These are phyloP conservation scores for Melanophora roralis DNA, from an alignment of 2,888 invertebrate genomes.

Conservation along the genomic window DNA sequence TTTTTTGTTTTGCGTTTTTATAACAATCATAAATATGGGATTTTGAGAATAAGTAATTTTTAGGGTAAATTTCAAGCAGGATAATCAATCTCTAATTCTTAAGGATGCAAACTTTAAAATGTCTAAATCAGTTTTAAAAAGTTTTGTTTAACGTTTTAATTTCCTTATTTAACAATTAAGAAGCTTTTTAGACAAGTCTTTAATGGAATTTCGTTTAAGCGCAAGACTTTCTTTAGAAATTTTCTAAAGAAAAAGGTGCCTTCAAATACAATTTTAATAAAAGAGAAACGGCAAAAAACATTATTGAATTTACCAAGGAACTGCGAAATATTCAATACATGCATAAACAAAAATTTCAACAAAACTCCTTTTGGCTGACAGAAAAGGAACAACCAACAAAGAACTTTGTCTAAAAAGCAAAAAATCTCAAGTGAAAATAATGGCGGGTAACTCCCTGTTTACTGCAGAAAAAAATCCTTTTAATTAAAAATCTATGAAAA, in stretches of 20 bases:
- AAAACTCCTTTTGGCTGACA: constrained; percentile 46
- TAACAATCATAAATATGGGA: neutral
- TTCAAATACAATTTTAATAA: neutral
- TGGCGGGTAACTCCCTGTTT: neutral
- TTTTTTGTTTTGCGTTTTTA: neutral
- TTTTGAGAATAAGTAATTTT: neutral
- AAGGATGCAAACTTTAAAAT: too few relatives aligned
- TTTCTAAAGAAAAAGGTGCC: neutral
- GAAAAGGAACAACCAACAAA: neutral
- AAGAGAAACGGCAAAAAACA: neutral
- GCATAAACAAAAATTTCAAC: constrained; percentile 15
- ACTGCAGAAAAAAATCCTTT: constrained; percentile 14
- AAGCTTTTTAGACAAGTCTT: too few relatives aligned
- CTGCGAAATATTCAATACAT: constrained; percentile 30
- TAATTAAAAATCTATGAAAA: constrained; percentile 62
- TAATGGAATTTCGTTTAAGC: too few relatives aligned
- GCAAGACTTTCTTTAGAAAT: too few relatives aligned
- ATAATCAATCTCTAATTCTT: too few relatives aligned
- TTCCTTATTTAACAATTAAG: too few relatives aligned
- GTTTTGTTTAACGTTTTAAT: too few relatives aligned
- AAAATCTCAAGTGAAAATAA: constrained; percentile 7
- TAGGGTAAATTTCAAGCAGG: neutral
- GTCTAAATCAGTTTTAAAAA: too few relatives aligned
- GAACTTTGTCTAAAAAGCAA: neutral
- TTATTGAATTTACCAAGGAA: constrained; percentile 33